Percentiles rank a stretch among this genome's conserved stretches.
phyloP scores from a whole-genome alignment of 2,113 vertebrate genomes.

The Lepus timidus region DNA sequence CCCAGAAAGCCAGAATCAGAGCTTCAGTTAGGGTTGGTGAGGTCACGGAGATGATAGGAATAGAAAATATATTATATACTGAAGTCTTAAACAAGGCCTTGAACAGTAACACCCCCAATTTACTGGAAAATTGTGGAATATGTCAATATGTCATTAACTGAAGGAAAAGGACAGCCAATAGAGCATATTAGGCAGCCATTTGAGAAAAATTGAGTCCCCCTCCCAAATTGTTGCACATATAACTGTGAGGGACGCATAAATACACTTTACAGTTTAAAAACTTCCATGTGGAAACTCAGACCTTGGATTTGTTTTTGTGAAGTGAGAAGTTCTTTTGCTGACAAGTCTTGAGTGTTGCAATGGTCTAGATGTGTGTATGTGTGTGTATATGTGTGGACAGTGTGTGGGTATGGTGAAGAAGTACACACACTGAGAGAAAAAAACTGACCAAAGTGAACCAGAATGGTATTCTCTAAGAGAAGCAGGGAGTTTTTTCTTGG shows the following conservation, averaged over 20 bases:
- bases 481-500: background rate
- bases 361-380: background rate
- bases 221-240: background rate
- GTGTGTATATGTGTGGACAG: background rate
- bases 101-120: background rate
- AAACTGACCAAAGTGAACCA: background rate
- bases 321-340: background rate
- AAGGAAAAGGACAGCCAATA: background rate
- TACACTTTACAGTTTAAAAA: background rate
- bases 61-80: background rate
- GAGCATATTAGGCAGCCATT: background rate
- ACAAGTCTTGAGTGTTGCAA: background rate
- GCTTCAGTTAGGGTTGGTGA: background rate
- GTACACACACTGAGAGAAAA: too few relatives aligned
- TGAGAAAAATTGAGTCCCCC: background rate
- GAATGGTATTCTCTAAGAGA: background rate
- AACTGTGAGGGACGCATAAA: background rate
- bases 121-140: background rate
- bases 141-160: background rate
- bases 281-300: background rate
- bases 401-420: too few relatives aligned
- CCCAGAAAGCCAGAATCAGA: background rate
- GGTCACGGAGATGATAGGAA: background rate
- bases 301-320: background rate
- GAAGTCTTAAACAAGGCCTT: background rate